Percentiles rank a stretch among this genome's conserved stretches.
These are phyloP conservation scores for Drosophila lowei DNA, from an alignment of 1,140 invertebrate species.

Conservation along the genomic window DNA sequence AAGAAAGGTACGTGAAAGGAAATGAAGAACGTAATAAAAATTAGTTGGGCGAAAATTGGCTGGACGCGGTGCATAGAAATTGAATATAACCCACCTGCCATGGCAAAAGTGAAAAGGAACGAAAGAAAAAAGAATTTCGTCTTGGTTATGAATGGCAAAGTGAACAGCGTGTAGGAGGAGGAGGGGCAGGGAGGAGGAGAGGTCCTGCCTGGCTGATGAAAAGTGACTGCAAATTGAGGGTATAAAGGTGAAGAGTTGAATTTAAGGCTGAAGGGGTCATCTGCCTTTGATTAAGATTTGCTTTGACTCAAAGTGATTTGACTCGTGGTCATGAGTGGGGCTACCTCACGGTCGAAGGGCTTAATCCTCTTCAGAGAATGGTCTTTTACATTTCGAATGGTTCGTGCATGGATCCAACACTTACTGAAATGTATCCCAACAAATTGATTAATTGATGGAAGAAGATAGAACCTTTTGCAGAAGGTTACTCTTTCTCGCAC, in stretches of 20 bases:
- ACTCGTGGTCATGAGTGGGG: neutral
- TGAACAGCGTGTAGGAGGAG: constrained; percentile 24
- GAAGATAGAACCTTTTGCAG: too few species aligned
- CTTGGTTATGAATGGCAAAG: constrained; percentile 50
- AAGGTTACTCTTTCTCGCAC: too few species aligned
- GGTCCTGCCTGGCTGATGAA: constrained; percentile 23
- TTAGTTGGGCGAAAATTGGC: constrained; percentile 66
- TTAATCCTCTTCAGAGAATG: neutral
- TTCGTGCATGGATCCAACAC: too few species aligned
- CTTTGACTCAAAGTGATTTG: constrained; percentile 50
- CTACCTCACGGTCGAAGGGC: neutral
- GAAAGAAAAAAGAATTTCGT: constrained; percentile 30
- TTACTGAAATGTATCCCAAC: too few species aligned
- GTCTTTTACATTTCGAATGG: neutral
- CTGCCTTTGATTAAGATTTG: constrained; percentile 44
- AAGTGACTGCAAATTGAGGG: constrained; percentile 55
- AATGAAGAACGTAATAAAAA: constrained; percentile 58
- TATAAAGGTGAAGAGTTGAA: constrained; percentile 56
- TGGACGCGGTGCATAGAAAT: constrained; percentile 70
- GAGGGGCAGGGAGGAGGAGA: constrained; percentile 20
- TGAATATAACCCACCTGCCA: constrained; percentile 54
- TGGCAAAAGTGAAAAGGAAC: constrained; percentile 32
- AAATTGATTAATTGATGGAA: too few species aligned
- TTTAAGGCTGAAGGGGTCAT: constrained; percentile 46
- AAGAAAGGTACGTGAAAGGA: constrained; percentile 18